Evolutionary conservation across 92 coral and sea anemone species (phyloP).

Genomic region (Bergia puertoricense): DNA sequence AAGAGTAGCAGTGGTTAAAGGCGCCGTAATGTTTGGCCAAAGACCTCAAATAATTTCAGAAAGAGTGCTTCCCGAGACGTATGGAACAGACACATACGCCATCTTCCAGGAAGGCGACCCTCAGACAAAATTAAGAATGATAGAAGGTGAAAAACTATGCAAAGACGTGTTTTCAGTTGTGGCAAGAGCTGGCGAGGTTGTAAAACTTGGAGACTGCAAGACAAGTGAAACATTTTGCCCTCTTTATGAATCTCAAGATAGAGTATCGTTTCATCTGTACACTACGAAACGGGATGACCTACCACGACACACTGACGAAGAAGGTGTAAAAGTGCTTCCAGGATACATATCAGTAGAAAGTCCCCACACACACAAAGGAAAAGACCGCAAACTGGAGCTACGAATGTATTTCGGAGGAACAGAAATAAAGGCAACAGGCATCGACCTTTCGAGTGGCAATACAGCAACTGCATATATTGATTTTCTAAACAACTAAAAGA

Average conservation of each 20-base stretch:
- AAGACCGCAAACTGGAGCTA: too few relatives aligned
- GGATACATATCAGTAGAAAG: too few relatives aligned
- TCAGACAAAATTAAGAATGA: slow-evolving; percentile 26
- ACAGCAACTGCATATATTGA: too few relatives aligned
- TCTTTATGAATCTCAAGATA: slow-evolving; percentile 39
- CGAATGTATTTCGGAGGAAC: too few relatives aligned
- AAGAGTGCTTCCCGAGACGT: slow-evolving; percentile 48
- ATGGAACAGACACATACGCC: slow-evolving; percentile 40
- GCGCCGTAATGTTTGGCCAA: slow-evolving; percentile 56
- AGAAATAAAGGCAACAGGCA: too few relatives aligned
- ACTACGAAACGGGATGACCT: slow-evolving; percentile 2
- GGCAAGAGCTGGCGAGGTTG: slow-evolving; percentile 44
- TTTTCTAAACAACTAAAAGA: too few relatives aligned
- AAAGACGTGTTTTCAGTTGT: slow-evolving; percentile 40
- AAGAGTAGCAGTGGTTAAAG: slow-evolving; percentile 51
- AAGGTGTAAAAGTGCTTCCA: too few relatives aligned
- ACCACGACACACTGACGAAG: too few relatives aligned
- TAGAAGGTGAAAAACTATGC: slow-evolving; percentile 38
- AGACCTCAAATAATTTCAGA: slow-evolving; percentile 40
- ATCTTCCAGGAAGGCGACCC: slow-evolving; percentile 28
- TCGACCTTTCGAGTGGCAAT: too few relatives aligned
- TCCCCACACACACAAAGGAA: too few relatives aligned
- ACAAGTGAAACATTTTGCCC: slow-evolving; percentile 36
- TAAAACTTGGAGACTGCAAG: slow-evolving; percentile 47
- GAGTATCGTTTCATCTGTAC: slow-evolving; percentile 36